Percentiles rank a stretch among this genome's conserved stretches.
These are phyloP conservation scores for Apogon hyalosoma DNA, from an alignment of 2,797 vertebrate genomes.

Conservation along the genomic window DNA sequence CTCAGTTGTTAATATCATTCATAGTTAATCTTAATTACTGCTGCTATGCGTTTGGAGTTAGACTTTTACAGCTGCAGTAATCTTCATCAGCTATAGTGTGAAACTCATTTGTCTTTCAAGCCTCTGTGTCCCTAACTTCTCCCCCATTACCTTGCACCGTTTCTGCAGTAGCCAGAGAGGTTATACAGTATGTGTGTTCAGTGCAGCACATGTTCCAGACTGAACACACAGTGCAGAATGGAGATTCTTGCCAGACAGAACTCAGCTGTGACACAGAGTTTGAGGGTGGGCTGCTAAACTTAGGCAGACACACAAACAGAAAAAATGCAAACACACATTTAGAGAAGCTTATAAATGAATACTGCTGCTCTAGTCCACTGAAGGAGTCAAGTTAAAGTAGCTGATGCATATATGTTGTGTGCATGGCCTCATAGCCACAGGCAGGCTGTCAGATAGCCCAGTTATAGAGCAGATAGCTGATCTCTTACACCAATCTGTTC, in stretches of 20 bases:
- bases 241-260: conserved; percentile 25
- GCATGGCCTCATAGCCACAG: conserved; percentile 37
- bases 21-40: conserved; percentile 34
- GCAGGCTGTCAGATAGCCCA: conserved; percentile 50
- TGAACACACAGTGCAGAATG: conserved; percentile 20
- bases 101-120: conserved; percentile 36
- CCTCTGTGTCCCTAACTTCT: conserved; percentile 10
- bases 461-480: conserved; percentile 52
- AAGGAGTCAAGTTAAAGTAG: conserved; percentile 8
- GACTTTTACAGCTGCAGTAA: neutral
- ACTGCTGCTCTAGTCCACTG: neutral
- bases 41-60: conserved; percentile 8
- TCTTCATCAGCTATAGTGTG: conserved; percentile 41
- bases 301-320: conserved; percentile 32
- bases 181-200: conserved; percentile 15
- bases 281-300: conserved; percentile 26
- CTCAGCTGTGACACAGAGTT: conserved; percentile 15
- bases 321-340: conserved; percentile 43
- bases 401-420: conserved; percentile 36
- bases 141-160: neutral
- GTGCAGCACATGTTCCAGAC: conserved; percentile 44
- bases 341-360: conserved; percentile 29
- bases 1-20: conserved; percentile 17
- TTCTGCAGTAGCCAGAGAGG: conserved; percentile 17
- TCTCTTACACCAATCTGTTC: conserved; percentile 56